Percentiles rank a stretch among this genome's conserved stretches.
Conservation (phyloP, 1,140 invertebrate species). For the Elysia chlorotica region DNA sequence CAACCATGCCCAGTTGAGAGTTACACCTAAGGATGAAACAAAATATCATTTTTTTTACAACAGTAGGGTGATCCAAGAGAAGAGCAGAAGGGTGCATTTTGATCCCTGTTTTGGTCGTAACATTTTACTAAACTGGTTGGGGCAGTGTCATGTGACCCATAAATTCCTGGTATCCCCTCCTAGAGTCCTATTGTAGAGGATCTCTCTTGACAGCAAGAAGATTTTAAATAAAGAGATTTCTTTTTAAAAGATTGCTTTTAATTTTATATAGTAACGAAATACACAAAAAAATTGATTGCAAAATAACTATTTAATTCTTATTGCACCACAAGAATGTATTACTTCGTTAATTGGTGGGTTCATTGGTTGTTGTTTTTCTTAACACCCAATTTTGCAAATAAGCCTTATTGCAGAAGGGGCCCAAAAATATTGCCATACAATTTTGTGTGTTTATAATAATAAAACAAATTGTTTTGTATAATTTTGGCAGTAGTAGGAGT, state of each 20-base stretch:
- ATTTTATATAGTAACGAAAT: no score
- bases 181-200: not conserved
- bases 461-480: no score
- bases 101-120: not conserved
- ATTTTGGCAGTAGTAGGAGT: no score
- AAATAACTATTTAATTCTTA: not conserved
- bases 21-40: conserved; percentile 47
- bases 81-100: not conserved
- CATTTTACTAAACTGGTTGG: not conserved
- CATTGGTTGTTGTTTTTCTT: no score
- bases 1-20: conserved; percentile 56
- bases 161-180: not conserved
- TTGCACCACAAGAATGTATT: no score
- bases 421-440: no score
- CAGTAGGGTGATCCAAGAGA: not conserved
- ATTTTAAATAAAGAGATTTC: not conserved
- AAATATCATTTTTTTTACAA: not conserved
- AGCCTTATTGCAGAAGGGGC: no score
- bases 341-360: no score
- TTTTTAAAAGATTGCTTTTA: no score
- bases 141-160: not conserved
- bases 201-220: not conserved
- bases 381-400: no score
- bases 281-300: not conserved
- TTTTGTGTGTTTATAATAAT: no score